Evolutionary conservation across 2,888 invertebrate genomes (phyloP).

Genomic region (Rapana venosa): DNA sequence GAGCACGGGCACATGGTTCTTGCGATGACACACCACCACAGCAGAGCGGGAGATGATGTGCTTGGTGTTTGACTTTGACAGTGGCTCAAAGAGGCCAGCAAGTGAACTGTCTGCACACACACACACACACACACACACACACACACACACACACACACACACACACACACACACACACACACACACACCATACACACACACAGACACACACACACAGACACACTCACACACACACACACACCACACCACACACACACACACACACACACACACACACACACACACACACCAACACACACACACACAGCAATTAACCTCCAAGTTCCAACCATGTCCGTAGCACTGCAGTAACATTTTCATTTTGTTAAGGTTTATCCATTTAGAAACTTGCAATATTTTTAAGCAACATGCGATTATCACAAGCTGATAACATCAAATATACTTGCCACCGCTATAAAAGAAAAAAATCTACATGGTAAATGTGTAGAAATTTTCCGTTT

Average conservation of each 20-base stretch:
- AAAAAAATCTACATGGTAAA: too few species aligned
- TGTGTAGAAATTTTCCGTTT: too few species aligned
- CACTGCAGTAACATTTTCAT: too few species aligned
- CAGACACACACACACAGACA: background rate
- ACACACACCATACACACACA: background rate
- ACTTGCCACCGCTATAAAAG: too few species aligned
- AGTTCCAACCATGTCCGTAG: too few species aligned
- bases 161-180: too few species aligned
- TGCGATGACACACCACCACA: conserved; percentile 72
- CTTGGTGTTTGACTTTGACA: conserved; percentile 53
- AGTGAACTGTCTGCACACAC: conserved; percentile 62
- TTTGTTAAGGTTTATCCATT: too few species aligned
- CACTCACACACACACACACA: background rate
- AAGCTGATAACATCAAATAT: too few species aligned
- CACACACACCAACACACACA: background rate
- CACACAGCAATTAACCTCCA: too few species aligned
- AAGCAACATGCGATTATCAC: too few species aligned
- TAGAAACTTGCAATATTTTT: too few species aligned
- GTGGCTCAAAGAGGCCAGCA: conserved; percentile 67
- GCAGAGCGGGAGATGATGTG: background rate
- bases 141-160: too few species aligned
- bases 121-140: background rate
- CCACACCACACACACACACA: background rate
- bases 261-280: conserved; percentile 13
- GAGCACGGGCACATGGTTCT: conserved; percentile 75